Evolutionary conservation across 2,797 vertebrate species (phyloP), one percentile per base, ranked within the genome.

Genomic region (Tokudaia muenninki): DNA sequence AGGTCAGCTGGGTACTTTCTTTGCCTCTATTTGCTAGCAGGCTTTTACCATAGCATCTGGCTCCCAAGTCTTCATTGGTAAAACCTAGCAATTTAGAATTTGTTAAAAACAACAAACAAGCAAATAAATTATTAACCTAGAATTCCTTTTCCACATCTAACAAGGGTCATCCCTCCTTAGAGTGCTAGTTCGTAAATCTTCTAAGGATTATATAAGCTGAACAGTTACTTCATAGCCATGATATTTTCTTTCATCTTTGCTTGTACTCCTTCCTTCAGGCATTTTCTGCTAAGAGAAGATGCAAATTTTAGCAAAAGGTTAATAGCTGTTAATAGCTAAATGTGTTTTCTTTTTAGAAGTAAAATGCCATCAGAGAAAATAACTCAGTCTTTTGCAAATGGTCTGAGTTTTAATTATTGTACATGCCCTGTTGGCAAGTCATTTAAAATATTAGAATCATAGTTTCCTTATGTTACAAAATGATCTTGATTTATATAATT

Each of bases 241-340:
- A 80, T 87, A 87, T 81, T 96, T 94, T 55, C 34, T 97, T 96
- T 97, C 72, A 57, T 94, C 80, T 95, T 72, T 94, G 52, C 37
- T 96, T 94, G 37, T 0, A 91, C 16, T 13, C 31, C 59, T 94
- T 90, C 41, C 67, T 94, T 95, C 29, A 72, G 82, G 92, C 37
- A 77, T 84, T 96, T 50, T 92, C 47, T 79, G 29, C 82, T 91
- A 90, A 95, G 57, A 41, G 47, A 24, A 94, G 79, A 78, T 96
- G n/a, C 31, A 92, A 97, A 97, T 97, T 95, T 95, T 61, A 92
- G 24, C 55, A 59, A 89, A 98, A 95, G 61, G 50, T 96, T 97
- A 97, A 96, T 96, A 44, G 47, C 24, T 96, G 92, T 96, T 97
- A 94, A 97, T 89, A 96, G 79, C 81, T 86, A 97, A 96, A 84